phyloP scores from a whole-genome alignment of 2,113 vertebrate species.

The Herpailurus yagouaroundi region DNA sequence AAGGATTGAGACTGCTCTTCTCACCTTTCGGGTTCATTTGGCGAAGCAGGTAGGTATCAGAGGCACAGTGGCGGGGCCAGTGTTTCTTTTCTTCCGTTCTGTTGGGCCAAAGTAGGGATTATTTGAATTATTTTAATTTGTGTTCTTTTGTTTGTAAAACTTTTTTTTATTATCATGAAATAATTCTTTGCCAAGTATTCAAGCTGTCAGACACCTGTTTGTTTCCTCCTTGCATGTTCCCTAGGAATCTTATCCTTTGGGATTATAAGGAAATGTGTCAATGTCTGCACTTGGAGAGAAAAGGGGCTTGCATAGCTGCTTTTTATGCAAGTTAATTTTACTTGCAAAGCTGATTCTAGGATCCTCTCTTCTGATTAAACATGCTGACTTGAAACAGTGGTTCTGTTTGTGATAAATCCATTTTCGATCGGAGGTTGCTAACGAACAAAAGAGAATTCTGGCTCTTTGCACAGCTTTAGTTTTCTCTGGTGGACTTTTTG shows the following conservation, averaged over 20 bases:
- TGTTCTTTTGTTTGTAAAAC: not conserved
- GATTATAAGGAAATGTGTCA: constrained; percentile 35
- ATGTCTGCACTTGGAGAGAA: constrained; percentile 13
- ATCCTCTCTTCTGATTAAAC: constrained; percentile 35
- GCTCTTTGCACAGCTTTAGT: not conserved
- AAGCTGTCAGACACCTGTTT: constrained; percentile 26
- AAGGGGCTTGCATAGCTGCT: not conserved
- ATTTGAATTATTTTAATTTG: not conserved
- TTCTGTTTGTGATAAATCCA: not conserved
- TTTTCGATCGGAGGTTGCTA: not conserved
- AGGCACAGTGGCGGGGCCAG: not conserved
- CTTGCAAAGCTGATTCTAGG: constrained; percentile 3
- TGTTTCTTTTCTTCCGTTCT: not conserved
- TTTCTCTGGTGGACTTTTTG: not conserved
- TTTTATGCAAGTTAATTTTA: constrained; percentile 27
- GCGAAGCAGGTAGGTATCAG: not conserved
- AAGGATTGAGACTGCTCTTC: not conserved
- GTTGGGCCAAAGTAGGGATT: not conserved
- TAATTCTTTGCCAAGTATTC: not conserved
- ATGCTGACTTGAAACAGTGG: not conserved
- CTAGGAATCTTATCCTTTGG: not conserved
- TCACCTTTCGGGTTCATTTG: not conserved
- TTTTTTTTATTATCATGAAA: constrained; percentile 39
- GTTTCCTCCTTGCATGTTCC: not conserved
- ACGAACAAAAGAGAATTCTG: not conserved